phyloP scores from a whole-genome alignment of 2,888 invertebrate genomes.

The Harpalus rufipes region DNA sequence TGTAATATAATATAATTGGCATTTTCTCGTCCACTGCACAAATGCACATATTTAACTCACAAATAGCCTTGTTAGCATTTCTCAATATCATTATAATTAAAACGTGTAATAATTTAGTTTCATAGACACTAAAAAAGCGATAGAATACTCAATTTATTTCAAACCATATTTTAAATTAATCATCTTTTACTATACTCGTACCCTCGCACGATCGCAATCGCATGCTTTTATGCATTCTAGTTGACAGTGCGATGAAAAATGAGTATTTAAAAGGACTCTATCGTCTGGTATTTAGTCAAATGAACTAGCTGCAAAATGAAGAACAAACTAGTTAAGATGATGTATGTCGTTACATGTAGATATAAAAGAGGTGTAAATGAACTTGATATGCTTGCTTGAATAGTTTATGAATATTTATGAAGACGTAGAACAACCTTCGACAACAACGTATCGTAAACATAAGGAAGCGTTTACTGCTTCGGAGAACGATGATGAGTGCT shows the following conservation, averaged over 20 bases:
- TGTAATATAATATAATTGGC: too few relatives aligned
- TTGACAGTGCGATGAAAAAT: not conserved
- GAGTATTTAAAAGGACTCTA: not conserved
- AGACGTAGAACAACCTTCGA: not conserved
- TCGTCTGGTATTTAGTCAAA: conserved; percentile 24
- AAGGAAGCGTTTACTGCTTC: conserved; percentile 1
- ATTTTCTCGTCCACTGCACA: too few relatives aligned
- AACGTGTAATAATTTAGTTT: too few relatives aligned
- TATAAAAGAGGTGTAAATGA: conserved; percentile 45
- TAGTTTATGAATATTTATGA: conserved; percentile 52
- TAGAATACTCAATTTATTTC: too few relatives aligned
- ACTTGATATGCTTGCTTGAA: conserved; percentile 41
- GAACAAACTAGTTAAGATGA: conserved; percentile 41
- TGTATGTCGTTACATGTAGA: conserved; percentile 22
- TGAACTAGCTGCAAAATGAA: conserved; percentile 15
- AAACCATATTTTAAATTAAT: too few relatives aligned
- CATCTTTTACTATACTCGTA: too few relatives aligned
- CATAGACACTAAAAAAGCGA: too few relatives aligned
- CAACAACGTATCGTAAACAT: not conserved
- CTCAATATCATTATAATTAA: too few relatives aligned
- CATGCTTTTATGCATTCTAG: not conserved
- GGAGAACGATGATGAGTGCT: conserved; percentile 1
- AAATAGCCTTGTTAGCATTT: too few relatives aligned
- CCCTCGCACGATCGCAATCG: not conserved
- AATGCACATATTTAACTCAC: too few relatives aligned